Percentiles rank a stretch among this genome's conserved stretches.
These are phyloP conservation scores for Machimus atricapillus DNA, from an alignment of 2,888 invertebrate species.

Conservation along the genomic window DNA sequence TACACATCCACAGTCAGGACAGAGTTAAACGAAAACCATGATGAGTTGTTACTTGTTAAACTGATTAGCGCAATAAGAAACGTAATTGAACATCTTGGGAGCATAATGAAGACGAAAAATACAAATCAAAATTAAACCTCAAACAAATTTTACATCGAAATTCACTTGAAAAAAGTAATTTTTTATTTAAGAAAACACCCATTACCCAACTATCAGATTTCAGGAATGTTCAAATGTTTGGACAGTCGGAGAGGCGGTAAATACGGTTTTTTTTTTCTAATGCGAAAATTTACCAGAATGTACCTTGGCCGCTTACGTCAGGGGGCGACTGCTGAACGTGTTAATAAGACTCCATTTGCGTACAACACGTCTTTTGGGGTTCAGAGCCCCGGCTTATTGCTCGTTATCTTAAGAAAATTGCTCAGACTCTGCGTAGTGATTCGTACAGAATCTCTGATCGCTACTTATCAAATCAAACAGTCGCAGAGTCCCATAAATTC, in stretches of 20 bases:
- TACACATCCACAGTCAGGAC: too few species aligned
- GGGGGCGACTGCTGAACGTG: neutral
- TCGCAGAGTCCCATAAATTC: neutral
- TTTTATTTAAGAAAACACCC: neutral
- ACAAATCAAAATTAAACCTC: too few species aligned
- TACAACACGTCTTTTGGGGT: neutral
- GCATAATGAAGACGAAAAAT: too few species aligned
- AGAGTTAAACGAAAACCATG: too few species aligned
- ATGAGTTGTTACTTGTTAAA: too few species aligned
- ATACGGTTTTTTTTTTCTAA: neutral
- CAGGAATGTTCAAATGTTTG: neutral
- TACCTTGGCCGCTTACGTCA: neutral
- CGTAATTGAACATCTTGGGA: too few species aligned
- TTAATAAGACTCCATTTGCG: neutral
- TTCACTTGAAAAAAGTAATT: neutral
- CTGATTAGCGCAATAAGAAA: too few species aligned
- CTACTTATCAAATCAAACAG: neutral
- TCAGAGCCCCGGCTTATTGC: neutral
- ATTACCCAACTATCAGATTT: neutral
- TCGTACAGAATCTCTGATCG: neutral
- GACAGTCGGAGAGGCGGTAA: neutral
- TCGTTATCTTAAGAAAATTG: neutral
- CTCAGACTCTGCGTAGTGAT: neutral
- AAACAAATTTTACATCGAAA: neutral
- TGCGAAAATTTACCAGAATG: neutral